These are phyloP conservation scores for Platycercus adscitus DNA, from an alignment of 2,113 vertebrate genomes.

Conservation along the genomic window DNA sequence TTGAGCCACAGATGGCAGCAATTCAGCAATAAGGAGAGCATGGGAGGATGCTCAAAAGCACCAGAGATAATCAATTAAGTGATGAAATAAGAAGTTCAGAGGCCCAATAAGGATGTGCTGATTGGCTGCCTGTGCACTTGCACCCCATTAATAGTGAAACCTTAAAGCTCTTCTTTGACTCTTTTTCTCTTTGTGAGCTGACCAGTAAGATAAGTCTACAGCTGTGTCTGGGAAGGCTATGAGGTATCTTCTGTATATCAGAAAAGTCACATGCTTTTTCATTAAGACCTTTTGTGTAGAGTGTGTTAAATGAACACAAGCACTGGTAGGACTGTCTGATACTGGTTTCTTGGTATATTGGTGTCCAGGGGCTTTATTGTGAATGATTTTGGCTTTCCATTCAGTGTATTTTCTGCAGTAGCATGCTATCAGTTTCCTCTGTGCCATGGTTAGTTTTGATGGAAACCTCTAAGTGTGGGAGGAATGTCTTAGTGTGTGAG, in stretches of 20 bases:
- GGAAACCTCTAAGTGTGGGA: background rate
- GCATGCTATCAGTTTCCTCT: background rate
- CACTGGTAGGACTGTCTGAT: background rate
- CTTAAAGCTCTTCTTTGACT: background rate
- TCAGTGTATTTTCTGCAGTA: background rate
- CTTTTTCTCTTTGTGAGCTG: background rate
- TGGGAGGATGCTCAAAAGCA: background rate
- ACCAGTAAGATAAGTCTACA: background rate
- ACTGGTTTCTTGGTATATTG: background rate
- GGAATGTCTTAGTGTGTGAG: background rate
- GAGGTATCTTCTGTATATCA: background rate
- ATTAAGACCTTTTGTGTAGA: background rate
- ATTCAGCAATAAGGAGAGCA: background rate
- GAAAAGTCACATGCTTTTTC: background rate
- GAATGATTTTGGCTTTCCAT: background rate
- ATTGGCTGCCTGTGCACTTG: background rate
- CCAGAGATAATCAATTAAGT: background rate
- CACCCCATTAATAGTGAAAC: background rate
- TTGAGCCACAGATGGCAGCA: background rate
- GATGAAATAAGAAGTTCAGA: background rate
- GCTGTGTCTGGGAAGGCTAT: rapidly evolving
- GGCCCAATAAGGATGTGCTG: background rate
- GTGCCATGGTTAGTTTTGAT: background rate
- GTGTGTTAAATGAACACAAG: background rate
- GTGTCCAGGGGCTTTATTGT: background rate